Evolutionary conservation across 2,888 invertebrate genomes (phyloP).

Genomic region (Papilio elwesi): DNA sequence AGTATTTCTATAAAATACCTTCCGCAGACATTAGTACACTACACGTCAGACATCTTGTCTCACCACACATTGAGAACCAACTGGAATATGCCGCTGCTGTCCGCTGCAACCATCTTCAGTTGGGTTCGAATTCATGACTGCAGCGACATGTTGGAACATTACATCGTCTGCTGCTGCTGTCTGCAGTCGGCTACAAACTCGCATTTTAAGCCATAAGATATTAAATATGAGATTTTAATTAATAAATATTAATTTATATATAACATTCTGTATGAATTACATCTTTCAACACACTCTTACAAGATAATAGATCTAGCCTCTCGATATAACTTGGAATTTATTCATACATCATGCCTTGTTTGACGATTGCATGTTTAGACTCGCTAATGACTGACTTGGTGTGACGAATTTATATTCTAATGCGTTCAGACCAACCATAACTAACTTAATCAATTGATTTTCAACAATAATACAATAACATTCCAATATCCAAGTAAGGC

Average conservation of each 20-base stretch:
- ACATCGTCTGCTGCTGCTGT: no score
- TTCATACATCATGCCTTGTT: constrained; percentile 18
- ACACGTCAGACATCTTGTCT: no score
- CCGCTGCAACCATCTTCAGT: no score
- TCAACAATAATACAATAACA: constrained; percentile 32
- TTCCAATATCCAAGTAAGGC: constrained; percentile 35
- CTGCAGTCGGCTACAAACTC: no score
- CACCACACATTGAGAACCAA: no score
- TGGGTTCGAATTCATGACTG: no score
- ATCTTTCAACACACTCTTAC: constrained; percentile 14
- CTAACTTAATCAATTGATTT: constrained; percentile 29
- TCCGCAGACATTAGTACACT: no score
- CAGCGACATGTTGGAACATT: no score
- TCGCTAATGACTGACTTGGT: constrained; percentile 18
- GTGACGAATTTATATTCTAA: constrained; percentile 32
- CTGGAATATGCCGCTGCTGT: no score
- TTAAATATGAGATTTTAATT: constrained; percentile 11
- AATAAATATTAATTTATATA: constrained; percentile 26
- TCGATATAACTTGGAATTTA: constrained; percentile 30
- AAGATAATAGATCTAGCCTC: constrained; percentile 34
- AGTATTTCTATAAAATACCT: no score
- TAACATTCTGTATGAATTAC: constrained; percentile 7
- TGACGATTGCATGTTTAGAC: constrained; percentile 18
- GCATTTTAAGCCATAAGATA: not conserved
- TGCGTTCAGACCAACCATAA: constrained; percentile 22